Base-by-base conservation (phyloP, 2,888 invertebrate genomes). In the Archaeoteleia sp. region DNA sequence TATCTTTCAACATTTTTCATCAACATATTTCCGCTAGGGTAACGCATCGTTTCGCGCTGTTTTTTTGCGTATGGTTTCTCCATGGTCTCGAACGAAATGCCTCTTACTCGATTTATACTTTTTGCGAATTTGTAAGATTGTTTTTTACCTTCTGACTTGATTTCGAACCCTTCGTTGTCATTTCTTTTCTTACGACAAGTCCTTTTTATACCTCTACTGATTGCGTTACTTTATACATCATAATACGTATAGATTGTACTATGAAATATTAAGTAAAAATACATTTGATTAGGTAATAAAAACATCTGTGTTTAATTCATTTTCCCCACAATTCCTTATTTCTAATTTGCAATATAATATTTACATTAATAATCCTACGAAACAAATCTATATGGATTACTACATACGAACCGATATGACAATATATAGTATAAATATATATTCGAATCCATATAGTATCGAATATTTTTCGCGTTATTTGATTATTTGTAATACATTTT, bases 261-360 rank as follows among this genome's bases (percentile, higher is more conserved):
- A 84, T 82, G 84, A 84, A 83, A 85, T 83, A 84, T 84, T 82
- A 84, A 83, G 82, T 84, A 81, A 85, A 83, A 85, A 84, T 85
- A 85, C 81, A 85, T 85, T 85, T 85, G 83, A 85, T 85, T 85
- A 84, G 85, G 82, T 85, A 85, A 85, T 85, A 81, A 80, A 81
- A 53, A 75, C 65, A 71, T 61, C 39, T 34, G 14, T n/a, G 25
- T 55, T 25, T 55, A 27, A 23, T 7, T 45, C 32, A 4, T 58
- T 62, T 60, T n/a, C n/a, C n/a, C n/a, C n/a, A n/a, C n/a, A n/a
- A n/a, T n/a, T n/a, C n/a, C n/a, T n/a, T n/a, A n/a, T n/a, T n/a
- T n/a, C n/a, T n/a, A n/a, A n/a, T n/a, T n/a, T n/a, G n/a, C n/a
- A n/a, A n/a, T n/a, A n/a, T n/a, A n/a, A n/a, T n/a, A n/a, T n/a